A percentile compares a stretch with the other conserved stretches of the same genome.
Conservation (phyloP, 23 tunicate species). For the Halocynthia roretzi region DNA sequence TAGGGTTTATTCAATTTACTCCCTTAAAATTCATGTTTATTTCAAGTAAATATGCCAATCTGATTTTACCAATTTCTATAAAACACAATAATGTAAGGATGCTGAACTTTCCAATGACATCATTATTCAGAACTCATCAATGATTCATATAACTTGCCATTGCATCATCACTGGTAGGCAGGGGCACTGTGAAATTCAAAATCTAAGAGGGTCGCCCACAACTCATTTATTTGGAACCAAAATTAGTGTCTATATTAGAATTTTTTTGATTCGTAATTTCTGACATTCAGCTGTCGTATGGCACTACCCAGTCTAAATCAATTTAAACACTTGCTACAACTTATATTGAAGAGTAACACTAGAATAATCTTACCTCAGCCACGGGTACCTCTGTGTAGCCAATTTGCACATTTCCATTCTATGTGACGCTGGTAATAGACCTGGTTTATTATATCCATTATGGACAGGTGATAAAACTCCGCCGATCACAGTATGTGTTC, state of each 20-base stretch:
- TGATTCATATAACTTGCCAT: neutral
- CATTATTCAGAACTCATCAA: neutral
- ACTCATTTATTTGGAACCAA: too few relatives aligned
- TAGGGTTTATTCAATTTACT: too few relatives aligned
- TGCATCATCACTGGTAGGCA: neutral
- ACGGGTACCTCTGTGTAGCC: constrained; percentile 45
- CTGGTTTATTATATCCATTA: constrained; percentile 25
- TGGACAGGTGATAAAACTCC: constrained; percentile 73
- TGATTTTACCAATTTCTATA: too few relatives aligned
- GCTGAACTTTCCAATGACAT: neutral
- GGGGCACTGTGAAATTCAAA: too few relatives aligned
- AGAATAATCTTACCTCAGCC: constrained; percentile 50
- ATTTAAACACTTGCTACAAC: neutral
- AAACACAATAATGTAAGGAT: too few relatives aligned
- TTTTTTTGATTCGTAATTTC: too few relatives aligned
- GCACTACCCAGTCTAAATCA: neutral
- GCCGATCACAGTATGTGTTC: constrained; percentile 74
- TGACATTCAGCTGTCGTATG: neutral
- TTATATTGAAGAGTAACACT: neutral
- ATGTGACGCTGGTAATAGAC: constrained; percentile 33
- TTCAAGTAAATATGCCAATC: too few relatives aligned
- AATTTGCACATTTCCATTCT: constrained; percentile 68
- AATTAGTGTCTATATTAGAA: too few relatives aligned
- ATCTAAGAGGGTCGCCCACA: too few relatives aligned
- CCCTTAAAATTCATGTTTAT: too few relatives aligned